Evolutionary conservation across 2,888 invertebrate genomes (phyloP).

Genomic region (Parnassius mnemosyne): DNA sequence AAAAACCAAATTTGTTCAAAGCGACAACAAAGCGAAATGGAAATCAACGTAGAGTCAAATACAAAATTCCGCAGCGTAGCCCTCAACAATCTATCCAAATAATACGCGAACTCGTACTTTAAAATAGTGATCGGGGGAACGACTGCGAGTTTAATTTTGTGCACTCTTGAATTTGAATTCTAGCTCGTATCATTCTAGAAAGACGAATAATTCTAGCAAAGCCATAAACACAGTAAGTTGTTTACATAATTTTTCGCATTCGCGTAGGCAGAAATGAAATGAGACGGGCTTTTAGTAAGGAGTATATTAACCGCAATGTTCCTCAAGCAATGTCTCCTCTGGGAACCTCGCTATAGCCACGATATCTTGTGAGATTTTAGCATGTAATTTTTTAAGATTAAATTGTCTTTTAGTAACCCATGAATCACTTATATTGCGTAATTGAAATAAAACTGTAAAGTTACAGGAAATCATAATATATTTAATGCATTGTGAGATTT

Average conservation of each 20-base stretch:
- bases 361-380: not conserved
- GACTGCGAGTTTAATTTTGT: too few species aligned
- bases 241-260: constrained; percentile 5
- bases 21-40: too few species aligned
- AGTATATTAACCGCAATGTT: constrained; percentile 7
- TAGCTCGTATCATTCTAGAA: not conserved
- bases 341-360: not conserved
- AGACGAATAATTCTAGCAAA: not conserved
- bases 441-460: too few species aligned
- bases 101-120: too few species aligned
- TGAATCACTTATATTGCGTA: not conserved
- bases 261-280: constrained; percentile 2
- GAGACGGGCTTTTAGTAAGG: not conserved
- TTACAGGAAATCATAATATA: too few species aligned
- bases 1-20: too few species aligned
- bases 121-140: too few species aligned
- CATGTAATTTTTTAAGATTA: not conserved
- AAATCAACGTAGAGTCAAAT: too few species aligned
- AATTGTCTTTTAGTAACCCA: not conserved
- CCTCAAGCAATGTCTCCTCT: constrained; percentile 3
- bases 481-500: too few species aligned
- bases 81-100: too few species aligned
- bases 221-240: constrained; percentile 1
- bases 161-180: too few species aligned
- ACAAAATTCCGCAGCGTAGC: too few species aligned